phyloP scores from a whole-genome alignment of 2,888 invertebrate genomes.

The Lordiphosa andalusiaca region DNA sequence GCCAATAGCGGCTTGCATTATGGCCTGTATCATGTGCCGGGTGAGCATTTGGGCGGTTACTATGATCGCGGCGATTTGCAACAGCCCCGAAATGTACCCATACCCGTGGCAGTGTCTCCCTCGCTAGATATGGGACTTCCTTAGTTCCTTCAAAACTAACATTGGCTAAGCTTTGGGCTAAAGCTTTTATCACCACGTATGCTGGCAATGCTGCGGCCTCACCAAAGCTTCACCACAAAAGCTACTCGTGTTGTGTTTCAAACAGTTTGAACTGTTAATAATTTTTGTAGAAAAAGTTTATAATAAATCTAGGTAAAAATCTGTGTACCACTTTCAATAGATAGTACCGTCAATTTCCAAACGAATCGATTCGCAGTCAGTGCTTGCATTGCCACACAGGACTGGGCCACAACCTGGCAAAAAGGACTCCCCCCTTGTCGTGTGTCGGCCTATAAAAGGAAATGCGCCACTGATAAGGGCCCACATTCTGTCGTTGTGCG shows the following conservation, averaged over 20 bases:
- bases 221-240: slow-evolving; percentile 20
- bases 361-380: no score
- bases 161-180: slow-evolving; percentile 4
- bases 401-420: no score
- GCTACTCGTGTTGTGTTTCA: slow-evolving; percentile 38
- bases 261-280: slow-evolving; percentile 3
- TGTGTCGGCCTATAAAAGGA: slow-evolving; percentile 77
- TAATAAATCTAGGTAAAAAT: not conserved
- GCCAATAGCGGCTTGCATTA: slow-evolving; percentile 88
- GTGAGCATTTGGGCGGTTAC: slow-evolving; percentile 76
- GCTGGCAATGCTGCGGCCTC: slow-evolving; percentile 7
- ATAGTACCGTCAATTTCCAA: not conserved
- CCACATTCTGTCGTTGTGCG: slow-evolving; percentile 77
- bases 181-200: not conserved
- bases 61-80: slow-evolving; percentile 78
- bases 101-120: slow-evolving; percentile 50
- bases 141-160: slow-evolving; percentile 1
- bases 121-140: slow-evolving; percentile 51
- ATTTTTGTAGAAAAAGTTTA: slow-evolving; percentile 2
- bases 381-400: not conserved
- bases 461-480: slow-evolving; percentile 74
- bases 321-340: no score
- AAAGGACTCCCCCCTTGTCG: not conserved
- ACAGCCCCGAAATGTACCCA: slow-evolving; percentile 74
- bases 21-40: slow-evolving; percentile 85